Conservation (phyloP, 2,888 invertebrate species). For the Drosophila monieri region DNA sequence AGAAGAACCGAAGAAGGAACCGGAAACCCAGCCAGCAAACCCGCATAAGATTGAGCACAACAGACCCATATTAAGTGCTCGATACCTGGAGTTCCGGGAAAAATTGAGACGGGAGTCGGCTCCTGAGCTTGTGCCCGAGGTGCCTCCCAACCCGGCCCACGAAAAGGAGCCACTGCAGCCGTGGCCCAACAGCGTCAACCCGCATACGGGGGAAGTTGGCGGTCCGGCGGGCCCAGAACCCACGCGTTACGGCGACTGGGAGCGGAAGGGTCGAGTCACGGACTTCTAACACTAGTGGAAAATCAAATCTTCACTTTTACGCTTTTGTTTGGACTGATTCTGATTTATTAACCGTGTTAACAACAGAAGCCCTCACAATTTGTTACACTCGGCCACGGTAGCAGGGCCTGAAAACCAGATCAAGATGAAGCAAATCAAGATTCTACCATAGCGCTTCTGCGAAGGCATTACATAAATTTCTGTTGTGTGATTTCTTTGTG, state of each 20-base stretch:
- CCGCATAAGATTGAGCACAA: neutral
- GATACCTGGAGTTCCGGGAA: conserved; percentile 88
- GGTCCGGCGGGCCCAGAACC: conserved; percentile 98
- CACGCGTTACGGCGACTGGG: conserved; percentile 99
- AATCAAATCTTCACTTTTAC: conserved; percentile 15
- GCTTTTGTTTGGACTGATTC: conserved; percentile 32
- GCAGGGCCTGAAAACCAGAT: conserved; percentile 47
- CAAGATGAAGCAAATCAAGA: conserved; percentile 31
- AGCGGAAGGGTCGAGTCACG: conserved; percentile 96
- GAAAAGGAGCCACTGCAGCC: conserved; percentile 92
- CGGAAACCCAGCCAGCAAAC: conserved; percentile 1
- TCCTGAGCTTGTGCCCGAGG: conserved; percentile 86
- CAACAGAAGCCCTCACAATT: conserved; percentile 68
- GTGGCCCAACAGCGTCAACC: conserved; percentile 94
- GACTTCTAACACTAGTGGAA: conserved; percentile 90
- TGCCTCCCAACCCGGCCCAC: conserved; percentile 88
- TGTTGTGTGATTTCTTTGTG: conserved; percentile 63
- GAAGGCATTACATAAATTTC: conserved; percentile 75
- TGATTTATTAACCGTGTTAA: conserved; percentile 64
- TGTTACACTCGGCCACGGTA: conserved; percentile 59
- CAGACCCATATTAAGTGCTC: conserved; percentile 81
- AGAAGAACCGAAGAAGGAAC: conserved; percentile 3
- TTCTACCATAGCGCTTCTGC: conserved; percentile 51
- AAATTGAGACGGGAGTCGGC: conserved; percentile 88
- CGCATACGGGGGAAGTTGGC: conserved; percentile 95